These are phyloP conservation scores for Oscheius sp. DNA, from an alignment of 1,140 invertebrate genomes.

Conservation along the genomic window DNA sequence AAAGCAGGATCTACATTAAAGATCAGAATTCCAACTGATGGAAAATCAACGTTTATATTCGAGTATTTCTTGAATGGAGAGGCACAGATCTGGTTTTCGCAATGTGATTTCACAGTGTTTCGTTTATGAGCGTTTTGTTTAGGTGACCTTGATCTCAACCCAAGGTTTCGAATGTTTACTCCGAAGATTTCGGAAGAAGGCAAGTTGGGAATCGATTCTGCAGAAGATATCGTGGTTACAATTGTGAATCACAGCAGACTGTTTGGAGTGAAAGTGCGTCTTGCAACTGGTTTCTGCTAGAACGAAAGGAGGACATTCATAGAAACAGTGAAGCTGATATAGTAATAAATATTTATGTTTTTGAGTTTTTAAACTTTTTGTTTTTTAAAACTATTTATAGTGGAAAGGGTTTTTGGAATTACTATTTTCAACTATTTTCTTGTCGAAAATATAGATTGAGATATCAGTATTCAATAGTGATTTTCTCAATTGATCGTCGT, in stretches of 20 bases:
- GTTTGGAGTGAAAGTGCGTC: conserved; percentile 14
- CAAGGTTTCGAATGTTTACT: not conserved
- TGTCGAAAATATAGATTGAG: too few relatives aligned
- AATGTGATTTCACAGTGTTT: not conserved
- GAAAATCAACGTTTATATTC: not conserved
- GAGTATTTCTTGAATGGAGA: not conserved
- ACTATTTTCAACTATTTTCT: too few relatives aligned
- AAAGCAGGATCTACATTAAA: too few relatives aligned
- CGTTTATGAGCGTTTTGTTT: not conserved
- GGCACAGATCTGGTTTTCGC: not conserved
- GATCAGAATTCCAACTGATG: not conserved
- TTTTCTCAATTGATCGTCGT: too few relatives aligned
- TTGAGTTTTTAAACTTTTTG: too few relatives aligned
- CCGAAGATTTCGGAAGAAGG: not conserved
- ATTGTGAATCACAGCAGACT: conserved; percentile 5
- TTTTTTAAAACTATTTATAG: too few relatives aligned
- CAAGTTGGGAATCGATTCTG: not conserved
- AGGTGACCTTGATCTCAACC: not conserved
- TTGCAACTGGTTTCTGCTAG: not conserved
- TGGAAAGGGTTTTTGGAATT: too few relatives aligned
- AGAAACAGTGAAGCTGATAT: too few relatives aligned
- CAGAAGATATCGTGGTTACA: not conserved
- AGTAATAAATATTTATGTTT: too few relatives aligned
- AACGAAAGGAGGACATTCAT: too few relatives aligned
- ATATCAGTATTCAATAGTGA: too few relatives aligned